A percentile compares a stretch with the other conserved stretches of the same genome.
phyloP scores from a whole-genome alignment of 92 coral and sea anemone species.

The Zoanthus solanderi region DNA sequence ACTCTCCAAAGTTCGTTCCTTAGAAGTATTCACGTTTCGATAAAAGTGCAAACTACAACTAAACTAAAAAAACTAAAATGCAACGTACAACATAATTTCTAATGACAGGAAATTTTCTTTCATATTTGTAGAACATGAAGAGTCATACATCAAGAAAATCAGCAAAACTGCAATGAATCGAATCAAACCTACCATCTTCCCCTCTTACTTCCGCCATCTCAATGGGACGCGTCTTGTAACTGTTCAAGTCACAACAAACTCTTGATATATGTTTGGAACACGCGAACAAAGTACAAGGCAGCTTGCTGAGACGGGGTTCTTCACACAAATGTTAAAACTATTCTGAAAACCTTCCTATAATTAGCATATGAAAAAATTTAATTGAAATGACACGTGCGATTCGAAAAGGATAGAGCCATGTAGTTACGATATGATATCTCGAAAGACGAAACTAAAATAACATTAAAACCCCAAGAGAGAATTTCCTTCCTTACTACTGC shows the following conservation, averaged over 20 bases:
- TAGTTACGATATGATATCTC: neutral
- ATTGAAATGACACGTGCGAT: neutral
- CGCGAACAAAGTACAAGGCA: neutral
- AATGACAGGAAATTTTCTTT: neutral
- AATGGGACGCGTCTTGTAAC: neutral
- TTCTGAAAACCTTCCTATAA: neutral
- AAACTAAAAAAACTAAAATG: neutral
- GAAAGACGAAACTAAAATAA: constrained; percentile 20
- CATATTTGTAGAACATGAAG: neutral
- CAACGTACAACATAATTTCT: neutral
- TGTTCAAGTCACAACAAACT: constrained; percentile 17
- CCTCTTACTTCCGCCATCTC: constrained; percentile 40
- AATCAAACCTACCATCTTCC: constrained; percentile 31
- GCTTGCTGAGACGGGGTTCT: constrained; percentile 37
- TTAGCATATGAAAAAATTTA: neutral
- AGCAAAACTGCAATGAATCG: neutral
- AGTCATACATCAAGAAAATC: neutral
- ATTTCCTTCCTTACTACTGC: neutral
- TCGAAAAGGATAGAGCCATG: neutral
- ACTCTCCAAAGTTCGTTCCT: neutral
- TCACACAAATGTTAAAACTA: neutral
- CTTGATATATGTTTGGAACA: constrained; percentile 27
- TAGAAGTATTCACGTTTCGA: neutral
- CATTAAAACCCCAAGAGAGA: neutral
- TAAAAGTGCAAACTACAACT: neutral